These are phyloP conservation scores for Chrysolina haemoptera DNA, from an alignment of 2,888 invertebrate genomes.

Conservation along the genomic window DNA sequence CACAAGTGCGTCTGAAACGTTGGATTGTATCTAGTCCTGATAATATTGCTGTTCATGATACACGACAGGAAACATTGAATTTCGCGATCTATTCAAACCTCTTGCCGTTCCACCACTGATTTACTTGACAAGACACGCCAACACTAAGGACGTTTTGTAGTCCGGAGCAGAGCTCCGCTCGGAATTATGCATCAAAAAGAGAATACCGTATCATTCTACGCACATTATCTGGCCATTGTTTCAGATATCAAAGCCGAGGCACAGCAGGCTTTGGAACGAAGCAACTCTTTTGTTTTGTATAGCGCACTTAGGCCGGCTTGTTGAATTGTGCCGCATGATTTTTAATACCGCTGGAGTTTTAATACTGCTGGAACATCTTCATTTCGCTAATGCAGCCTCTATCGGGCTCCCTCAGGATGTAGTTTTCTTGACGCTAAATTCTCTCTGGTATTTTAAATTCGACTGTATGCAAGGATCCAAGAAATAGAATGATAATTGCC, in stretches of 20 bases:
- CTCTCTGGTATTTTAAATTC: neutral
- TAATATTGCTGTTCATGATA: too few species aligned
- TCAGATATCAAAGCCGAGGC: conserved; percentile 52
- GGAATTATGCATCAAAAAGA: conserved; percentile 51
- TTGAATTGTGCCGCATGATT: conserved; percentile 13
- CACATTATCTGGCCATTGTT: conserved; percentile 54
- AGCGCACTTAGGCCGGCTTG: conserved; percentile 24
- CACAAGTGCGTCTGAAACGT: too few species aligned
- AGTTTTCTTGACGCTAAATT: neutral
- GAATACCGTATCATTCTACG: conserved; percentile 47
- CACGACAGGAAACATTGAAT: too few species aligned
- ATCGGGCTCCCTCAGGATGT: conserved; percentile 4
- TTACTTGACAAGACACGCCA: neutral
- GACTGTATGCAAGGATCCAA: neutral
- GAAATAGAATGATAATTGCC: neutral
- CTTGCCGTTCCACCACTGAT: neutral
- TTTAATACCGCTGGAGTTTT: conserved; percentile 15
- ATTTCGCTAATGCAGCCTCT: conserved; percentile 54
- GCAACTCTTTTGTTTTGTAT: conserved; percentile 48
- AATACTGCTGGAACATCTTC: conserved; percentile 40
- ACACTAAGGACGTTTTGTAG: conserved; percentile 4
- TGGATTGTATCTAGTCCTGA: too few species aligned
- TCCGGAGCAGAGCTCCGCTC: conserved; percentile 9
- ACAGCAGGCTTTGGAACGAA: conserved; percentile 45
- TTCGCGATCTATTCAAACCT: too few species aligned